A percentile compares a stretch with the other conserved stretches of the same genome.
Evolutionary conservation across 2,113 vertebrate species (phyloP).

Genomic region (Taurulus bubalis): DNA sequence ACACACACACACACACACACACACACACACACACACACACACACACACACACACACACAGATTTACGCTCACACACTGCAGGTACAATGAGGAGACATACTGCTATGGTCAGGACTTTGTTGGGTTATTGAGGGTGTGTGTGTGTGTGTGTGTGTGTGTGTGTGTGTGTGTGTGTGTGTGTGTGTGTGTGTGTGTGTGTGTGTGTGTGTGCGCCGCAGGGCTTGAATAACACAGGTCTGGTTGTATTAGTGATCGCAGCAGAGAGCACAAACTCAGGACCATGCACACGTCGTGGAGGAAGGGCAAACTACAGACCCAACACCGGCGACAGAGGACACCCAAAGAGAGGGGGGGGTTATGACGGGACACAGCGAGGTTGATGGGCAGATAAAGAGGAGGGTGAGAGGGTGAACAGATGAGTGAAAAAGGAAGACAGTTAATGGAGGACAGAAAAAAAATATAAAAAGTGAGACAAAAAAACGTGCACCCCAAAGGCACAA

Average conservation of each 20-base stretch:
- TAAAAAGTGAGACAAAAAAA: not conserved
- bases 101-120: conserved; percentile 73
- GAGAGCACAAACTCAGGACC: conserved; percentile 47
- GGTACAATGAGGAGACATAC: conserved; percentile 65
- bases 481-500: conserved; percentile 21
- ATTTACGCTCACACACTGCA: conserved; percentile 70
- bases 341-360: conserved; percentile 4
- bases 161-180: conserved; percentile 26
- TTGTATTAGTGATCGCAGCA: conserved; percentile 43
- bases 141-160: conserved; percentile 24
- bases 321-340: conserved; percentile 38
- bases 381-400: conserved; percentile 28
- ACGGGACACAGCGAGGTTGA: conserved; percentile 10
- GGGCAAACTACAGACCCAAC: conserved; percentile 41
- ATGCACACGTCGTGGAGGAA: conserved; percentile 42
- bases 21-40: no score
- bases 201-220: conserved; percentile 36
- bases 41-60: conserved; percentile 60
- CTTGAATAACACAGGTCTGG: conserved; percentile 65
- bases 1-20: conserved; percentile 41
- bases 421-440: not conserved
- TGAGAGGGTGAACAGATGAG: not conserved
- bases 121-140: conserved; percentile 58
- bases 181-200: conserved; percentile 28
- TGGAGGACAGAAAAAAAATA: not conserved